Evolutionary conservation across 35 echinoderm and acorn worm genomes (phyloP), one percentile per base, ranked within the genome.

Genomic region (Ophioderma brevispina): DNA sequence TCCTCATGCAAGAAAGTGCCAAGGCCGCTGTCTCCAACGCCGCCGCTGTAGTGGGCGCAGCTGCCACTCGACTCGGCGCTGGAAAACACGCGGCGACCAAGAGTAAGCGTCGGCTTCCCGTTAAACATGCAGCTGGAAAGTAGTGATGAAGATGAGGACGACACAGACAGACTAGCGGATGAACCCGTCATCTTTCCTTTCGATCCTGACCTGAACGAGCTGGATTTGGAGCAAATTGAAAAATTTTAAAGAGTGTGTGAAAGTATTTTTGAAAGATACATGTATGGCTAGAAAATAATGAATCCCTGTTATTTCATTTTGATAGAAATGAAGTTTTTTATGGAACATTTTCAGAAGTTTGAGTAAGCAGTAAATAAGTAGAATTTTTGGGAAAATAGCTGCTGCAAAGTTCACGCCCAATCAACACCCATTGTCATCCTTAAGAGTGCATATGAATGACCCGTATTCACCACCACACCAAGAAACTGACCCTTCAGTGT

Each of bases 141-240:
- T 76, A 55, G 78, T 37, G 87, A 94, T 25, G 93, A 95, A 35
- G 91, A 96, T 23, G 94, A 81, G 56, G 87, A 96, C 81, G 89
- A 93, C 33, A 76, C 82, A 25, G 94, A 96, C 38, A 76, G 86
- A 37, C 86, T 90, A 59, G 75, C 78, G 40, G 55, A 83, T 1
- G 85, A 87, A 11, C 76, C 75, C 0, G 94, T 85, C 1, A 78
- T 82, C 32, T 96, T 96, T 79, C 86, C 55, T 25, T 49, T 92
- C 35, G 91, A 92, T 75, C 55, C 91, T 36, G 86, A 91, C 64
- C n/a, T 70, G 59, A 90, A 70, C 33, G 94, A 96, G 31, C 50
- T 96, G 35, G 94, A 96, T 41, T 81, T 96, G 32, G 94, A 96
- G 64, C 90, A 82, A 81, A 96, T 96, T 81, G 94, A 96, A 89